phyloP scores from a whole-genome alignment of 2,888 invertebrate species.

The Xanthostigma xanthostigma region DNA sequence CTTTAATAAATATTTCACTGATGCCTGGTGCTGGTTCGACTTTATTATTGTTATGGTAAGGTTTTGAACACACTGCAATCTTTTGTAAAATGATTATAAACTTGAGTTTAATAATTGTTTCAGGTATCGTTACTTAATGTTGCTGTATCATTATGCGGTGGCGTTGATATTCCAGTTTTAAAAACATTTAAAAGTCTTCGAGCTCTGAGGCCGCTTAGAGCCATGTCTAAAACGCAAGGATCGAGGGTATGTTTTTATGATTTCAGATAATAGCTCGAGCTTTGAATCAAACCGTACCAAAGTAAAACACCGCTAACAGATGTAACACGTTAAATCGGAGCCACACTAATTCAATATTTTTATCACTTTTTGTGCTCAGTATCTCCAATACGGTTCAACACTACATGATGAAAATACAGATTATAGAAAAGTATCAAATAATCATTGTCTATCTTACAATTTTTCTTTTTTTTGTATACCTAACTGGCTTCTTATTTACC shows the following conservation, averaged over 20 bases:
- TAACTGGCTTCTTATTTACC: too few species aligned
- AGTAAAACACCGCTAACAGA: too few species aligned
- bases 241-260: slow-evolving; percentile 79
- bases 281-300: too few species aligned
- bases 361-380: too few species aligned
- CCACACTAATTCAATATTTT: too few species aligned
- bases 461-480: too few species aligned
- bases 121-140: slow-evolving; percentile 95
- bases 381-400: too few species aligned
- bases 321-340: too few species aligned
- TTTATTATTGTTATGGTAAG: slow-evolving; percentile 97
- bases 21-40: slow-evolving; percentile 99
- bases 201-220: slow-evolving; percentile 94
- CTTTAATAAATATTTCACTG: slow-evolving; percentile 93
- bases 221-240: slow-evolving; percentile 99
- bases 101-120: slow-evolving; percentile 25
- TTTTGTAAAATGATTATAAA: neutral
- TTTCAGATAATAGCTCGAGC: neutral
- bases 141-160: slow-evolving; percentile 88
- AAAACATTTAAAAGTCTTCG: slow-evolving; percentile 98
- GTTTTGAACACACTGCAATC: slow-evolving; percentile 7
- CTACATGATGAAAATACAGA: too few species aligned
- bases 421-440: too few species aligned
- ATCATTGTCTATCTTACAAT: too few species aligned
- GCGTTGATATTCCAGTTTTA: slow-evolving; percentile 96